phyloP scores from a whole-genome alignment of 2,113 vertebrate genomes.

The Melozone crissalis region DNA sequence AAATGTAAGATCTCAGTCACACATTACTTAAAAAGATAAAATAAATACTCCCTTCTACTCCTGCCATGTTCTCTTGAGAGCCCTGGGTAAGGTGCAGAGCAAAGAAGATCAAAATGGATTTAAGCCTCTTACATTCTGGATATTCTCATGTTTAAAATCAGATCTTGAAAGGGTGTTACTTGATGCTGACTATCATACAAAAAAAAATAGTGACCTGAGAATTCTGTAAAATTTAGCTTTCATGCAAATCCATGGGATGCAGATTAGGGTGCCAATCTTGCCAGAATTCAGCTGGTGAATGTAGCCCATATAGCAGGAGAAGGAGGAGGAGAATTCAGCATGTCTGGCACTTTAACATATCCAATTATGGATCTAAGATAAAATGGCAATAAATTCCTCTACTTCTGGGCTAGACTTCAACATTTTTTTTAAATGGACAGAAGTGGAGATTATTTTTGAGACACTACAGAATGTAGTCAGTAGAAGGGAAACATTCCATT shows the following conservation, averaged over 20 bases:
- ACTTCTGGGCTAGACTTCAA: not conserved
- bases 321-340: not conserved
- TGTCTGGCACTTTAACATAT: not conserved
- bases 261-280: not conserved
- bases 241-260: not conserved
- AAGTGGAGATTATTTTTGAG: not conserved
- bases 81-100: not conserved
- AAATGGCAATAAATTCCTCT: not conserved
- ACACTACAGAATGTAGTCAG: not conserved
- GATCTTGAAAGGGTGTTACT: not conserved
- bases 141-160: not conserved
- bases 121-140: not conserved
- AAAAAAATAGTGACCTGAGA: not conserved
- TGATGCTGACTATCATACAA: not conserved
- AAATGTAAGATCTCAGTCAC: not conserved
- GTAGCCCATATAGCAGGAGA: not conserved
- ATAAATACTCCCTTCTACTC: not conserved
- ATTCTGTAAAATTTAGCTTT: not conserved
- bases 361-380: not conserved
- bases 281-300: not conserved
- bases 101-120: not conserved
- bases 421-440: not conserved
- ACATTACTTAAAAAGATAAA: not conserved
- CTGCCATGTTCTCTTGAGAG: not conserved
- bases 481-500: not conserved